Evolutionary conservation across 2,797 vertebrate genomes (phyloP), one percentile per base, ranked within the genome.

Genomic region (Hydrocynus forskahlii): DNA sequence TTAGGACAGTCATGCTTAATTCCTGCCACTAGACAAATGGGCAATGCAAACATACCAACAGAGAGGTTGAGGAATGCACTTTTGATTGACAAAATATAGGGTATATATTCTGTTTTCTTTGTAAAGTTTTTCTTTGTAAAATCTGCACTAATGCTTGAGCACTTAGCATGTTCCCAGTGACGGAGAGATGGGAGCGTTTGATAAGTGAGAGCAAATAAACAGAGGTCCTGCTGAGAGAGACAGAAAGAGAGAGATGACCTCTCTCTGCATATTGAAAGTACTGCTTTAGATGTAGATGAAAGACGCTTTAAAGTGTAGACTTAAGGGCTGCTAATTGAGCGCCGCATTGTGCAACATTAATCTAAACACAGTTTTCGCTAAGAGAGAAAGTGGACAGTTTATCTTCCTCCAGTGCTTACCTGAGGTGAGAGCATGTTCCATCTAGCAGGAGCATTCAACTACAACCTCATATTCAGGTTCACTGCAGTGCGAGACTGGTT

Each of bases 281-380:
- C 70, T 10, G 88, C 92, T 88, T 89, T 91, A 92, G 94, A 94
- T 94, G 94, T 92, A 95, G 94, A 95, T 94, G 94, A 96, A 96
- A 94, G 94, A 93, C 95, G 94, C 94, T 95, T 94, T 94, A 95
- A 95, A 94, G 92, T 91, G 91, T 92, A 83, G 94, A 93, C 94
- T 92, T 94, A 95, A 94, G 92, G 93, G 91, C 91, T 91, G 92
- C 94, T 96, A 95, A 96, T 95, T 94, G 94, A 95, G 93, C 91
- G 87, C 87, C 83, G 90, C 91, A 93, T 92, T 93, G 91, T 95
- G 95, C 94, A 94, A 91, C 91, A 62, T 91, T 92, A 72, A 83
- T 80, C 78, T 66, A 70, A 80, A 80, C 62, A 57, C 78, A 35
- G 72, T 79, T 68, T 66, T 64, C 69, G 63, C 70, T 43, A 23